Evolutionary conservation across 2,797 vertebrate genomes (phyloP).

Genomic region (Eremophila alpestris): DNA sequence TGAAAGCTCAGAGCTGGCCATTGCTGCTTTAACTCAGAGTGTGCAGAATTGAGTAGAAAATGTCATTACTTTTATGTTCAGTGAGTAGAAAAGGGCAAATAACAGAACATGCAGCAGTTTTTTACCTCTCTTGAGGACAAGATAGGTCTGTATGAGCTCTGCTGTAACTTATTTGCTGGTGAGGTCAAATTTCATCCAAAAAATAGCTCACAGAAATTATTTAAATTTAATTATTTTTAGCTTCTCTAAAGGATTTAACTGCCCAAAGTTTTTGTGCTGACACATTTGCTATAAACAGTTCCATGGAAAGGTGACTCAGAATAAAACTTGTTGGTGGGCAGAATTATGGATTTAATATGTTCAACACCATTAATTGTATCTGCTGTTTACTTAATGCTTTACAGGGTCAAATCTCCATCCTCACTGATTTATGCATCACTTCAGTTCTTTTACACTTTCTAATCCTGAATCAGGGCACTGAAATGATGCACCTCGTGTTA

Average conservation of each 20-base stretch:
- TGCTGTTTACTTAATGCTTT: background rate
- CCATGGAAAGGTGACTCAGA: background rate
- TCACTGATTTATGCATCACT: background rate
- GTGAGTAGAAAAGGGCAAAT: background rate
- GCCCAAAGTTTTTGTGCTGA: background rate
- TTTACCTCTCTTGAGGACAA: background rate
- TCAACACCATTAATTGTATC: background rate
- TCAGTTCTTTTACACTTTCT: background rate
- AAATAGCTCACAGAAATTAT: background rate
- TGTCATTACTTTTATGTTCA: background rate
- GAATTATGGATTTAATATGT: background rate
- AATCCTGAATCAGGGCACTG: background rate
- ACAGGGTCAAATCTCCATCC: background rate
- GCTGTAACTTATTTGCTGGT: background rate
- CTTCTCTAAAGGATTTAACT: background rate
- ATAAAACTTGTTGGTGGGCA: background rate
- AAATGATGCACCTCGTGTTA: background rate
- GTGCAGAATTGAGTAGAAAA: conserved; percentile 5
- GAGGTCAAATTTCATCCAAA: background rate
- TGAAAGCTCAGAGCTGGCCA: background rate
- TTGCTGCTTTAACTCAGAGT: background rate
- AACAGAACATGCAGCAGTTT: background rate
- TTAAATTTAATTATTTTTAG: background rate
- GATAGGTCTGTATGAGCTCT: background rate
- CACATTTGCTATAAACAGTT: background rate